Evolutionary conservation across 2,888 invertebrate species (phyloP).

Genomic region (Eilema caniola): DNA sequence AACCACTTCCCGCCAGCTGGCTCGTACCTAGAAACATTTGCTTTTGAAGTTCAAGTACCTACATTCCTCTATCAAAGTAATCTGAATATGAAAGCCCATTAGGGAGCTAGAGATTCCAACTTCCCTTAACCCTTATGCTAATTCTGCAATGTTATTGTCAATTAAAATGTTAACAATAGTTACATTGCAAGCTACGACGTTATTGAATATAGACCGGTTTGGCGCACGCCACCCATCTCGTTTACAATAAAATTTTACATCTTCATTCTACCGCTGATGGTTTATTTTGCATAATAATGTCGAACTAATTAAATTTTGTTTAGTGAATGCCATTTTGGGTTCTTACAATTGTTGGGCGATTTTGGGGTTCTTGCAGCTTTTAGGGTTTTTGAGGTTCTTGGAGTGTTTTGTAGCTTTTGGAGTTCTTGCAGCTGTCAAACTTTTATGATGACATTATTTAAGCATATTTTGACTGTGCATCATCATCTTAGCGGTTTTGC

Average conservation of each 20-base stretch:
- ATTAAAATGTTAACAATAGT: conserved; percentile 83
- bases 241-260: conserved; percentile 45
- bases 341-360: conserved; percentile 2
- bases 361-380: conserved; percentile 9
- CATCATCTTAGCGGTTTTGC: too few relatives aligned
- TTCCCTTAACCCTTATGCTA: conserved; percentile 64
- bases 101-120: conserved; percentile 52
- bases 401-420: too few relatives aligned
- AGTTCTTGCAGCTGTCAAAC: background rate
- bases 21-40: background rate
- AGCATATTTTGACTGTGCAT: background rate
- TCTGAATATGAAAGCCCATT: conserved; percentile 12
- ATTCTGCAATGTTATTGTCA: conserved; percentile 69
- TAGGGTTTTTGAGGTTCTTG: too few relatives aligned
- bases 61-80: background rate
- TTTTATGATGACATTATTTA: background rate
- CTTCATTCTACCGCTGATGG: conserved; percentile 46
- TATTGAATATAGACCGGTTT: conserved; percentile 76
- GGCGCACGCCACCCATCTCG: conserved; percentile 62
- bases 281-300: conserved; percentile 54
- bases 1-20: background rate
- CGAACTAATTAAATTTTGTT: conserved; percentile 53
- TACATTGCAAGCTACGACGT: conserved; percentile 62
- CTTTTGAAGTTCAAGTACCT: background rate
- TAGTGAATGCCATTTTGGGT: conserved; percentile 13